A percentile compares a stretch with the other conserved stretches of the same genome.
Conservation (phyloP, 2,113 vertebrate species). For the Myotis brandtii region DNA sequence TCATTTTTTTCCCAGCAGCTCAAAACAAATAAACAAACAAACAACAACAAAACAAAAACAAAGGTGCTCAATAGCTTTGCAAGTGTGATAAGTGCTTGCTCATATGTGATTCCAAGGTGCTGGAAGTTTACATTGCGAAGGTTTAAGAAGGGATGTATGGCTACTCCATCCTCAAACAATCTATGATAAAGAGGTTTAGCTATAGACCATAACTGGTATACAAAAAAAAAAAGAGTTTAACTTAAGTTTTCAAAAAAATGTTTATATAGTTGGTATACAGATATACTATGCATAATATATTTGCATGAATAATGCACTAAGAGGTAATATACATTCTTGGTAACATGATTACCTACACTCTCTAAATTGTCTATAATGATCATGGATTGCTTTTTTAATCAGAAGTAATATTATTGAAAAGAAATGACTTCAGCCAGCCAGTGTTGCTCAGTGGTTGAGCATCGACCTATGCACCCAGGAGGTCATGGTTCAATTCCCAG, state of each 20-base stretch:
- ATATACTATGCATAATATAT: background rate
- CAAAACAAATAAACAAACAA: background rate
- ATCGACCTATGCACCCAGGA: too few species aligned
- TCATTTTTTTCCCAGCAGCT: background rate
- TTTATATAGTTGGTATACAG: background rate
- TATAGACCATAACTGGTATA: background rate
- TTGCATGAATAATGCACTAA: background rate
- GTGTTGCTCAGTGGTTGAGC: too few species aligned
- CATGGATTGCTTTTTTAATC: background rate
- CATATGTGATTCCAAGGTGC: background rate
- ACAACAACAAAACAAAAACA: background rate
- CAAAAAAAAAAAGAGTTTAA: slow-evolving; percentile 32
- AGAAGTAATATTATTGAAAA: background rate
- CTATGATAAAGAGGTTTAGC: background rate
- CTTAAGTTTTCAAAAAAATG: background rate
- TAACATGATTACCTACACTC: background rate
- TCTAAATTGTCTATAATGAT: background rate
- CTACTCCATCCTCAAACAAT: background rate
- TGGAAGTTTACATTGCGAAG: background rate
- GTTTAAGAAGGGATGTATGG: background rate
- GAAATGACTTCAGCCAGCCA: background rate
- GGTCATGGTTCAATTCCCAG: too few species aligned
- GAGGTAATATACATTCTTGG: background rate
- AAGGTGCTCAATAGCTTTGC: background rate
- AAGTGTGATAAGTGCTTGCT: background rate